Evolutionary conservation across 2,888 invertebrate genomes (phyloP), one percentile per base, ranked within the genome.

Genomic region (Mesochorus sp.): DNA sequence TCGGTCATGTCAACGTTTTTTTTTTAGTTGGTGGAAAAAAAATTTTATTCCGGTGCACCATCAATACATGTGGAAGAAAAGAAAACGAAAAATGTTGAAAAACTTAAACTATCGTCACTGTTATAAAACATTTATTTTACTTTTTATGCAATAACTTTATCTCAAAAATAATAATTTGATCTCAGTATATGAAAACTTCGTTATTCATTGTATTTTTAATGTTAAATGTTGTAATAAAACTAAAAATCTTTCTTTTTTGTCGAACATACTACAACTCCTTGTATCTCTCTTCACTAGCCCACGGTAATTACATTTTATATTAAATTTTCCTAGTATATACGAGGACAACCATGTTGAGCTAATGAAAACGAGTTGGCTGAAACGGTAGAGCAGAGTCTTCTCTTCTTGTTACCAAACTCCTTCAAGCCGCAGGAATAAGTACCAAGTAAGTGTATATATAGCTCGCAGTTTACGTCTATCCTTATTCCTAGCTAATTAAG

Each of bases 401-500:
- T 47, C 55, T 73, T 77, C 73, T 77, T 73, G 77, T 77, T 73
- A 73, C 68, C 68, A 62, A 77, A 73, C 73, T 77, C 62, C 59
- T 42, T n/a, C 39, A 24, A 68, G 77, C 44, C 55, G 61, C 49
- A 51, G 62, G 31, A 57, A 31, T 67, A 61, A 67, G 72, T 66
- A 64, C 19, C 49, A 14, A 31, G 12, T 1, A 21, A 5, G 2
- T 6, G 19, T 24, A 5, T 31, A 28, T 39, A 37, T 42, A 66
- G 31, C 73, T 67, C 21, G 62, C 77, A 57, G 55, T 77, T 66
- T 68, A 62, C 77, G 67, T 77, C 67, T 67, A 77, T 62, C 73
- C 68, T 77, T 77, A 73, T 68, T 73, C 73, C 73, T 39, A 31
- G 67, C 73, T 77, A 77, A 77, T 77, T 64, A 77, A 77, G 77